phyloP scores from a whole-genome alignment of 2,797 vertebrate species.

The Orestias chungarensis region DNA sequence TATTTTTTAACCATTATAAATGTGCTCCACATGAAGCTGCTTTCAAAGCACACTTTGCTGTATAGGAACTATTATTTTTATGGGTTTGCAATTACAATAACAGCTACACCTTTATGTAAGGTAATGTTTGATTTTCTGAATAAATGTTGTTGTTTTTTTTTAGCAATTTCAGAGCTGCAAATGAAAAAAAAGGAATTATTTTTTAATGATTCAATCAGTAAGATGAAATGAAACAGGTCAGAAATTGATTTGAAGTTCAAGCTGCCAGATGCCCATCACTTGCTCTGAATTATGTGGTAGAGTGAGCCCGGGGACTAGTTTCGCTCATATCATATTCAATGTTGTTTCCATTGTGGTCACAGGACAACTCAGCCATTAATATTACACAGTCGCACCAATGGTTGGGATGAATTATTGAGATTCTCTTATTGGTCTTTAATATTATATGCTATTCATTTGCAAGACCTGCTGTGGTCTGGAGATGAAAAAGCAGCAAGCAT shows the following conservation, averaged over 20 bases:
- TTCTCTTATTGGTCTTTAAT: conserved; percentile 59
- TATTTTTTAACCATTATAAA: conserved; percentile 7
- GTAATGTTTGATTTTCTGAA: conserved; percentile 52
- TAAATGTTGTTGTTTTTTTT: conserved; percentile 49
- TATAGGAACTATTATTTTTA: conserved; percentile 32
- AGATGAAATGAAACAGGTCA: conserved; percentile 70
- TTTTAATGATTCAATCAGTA: conserved; percentile 74
- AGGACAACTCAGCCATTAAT: conserved; percentile 72
- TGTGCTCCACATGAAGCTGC: background rate
- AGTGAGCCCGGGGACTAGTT: conserved; percentile 41
- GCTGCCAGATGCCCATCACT: conserved; percentile 63
- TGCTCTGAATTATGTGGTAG: conserved; percentile 47
- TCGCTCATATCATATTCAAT: conserved; percentile 67
- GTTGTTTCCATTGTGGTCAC: conserved; percentile 64
- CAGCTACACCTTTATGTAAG: conserved; percentile 10
- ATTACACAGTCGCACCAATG: conserved; percentile 71
- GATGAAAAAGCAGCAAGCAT: conserved; percentile 48
- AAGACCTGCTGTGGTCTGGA: conserved; percentile 56
- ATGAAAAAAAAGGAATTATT: conserved; percentile 50
- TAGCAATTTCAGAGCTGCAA: conserved; percentile 34
- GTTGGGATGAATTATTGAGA: conserved; percentile 71
- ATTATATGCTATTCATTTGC: conserved; percentile 54
- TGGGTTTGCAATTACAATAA: conserved; percentile 20
- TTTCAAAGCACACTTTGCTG: conserved; percentile 20
- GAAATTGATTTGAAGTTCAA: conserved; percentile 66